Evolutionary conservation across 2,113 vertebrate species (phyloP).

Genomic region (human (Homo sapiens)): GRCh38 chr19:19420501-19421000

Average conservation of each 20-base stretch:
- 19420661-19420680: neutral
- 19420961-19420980: neutral
- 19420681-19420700: neutral
- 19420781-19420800: neutral
- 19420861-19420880: slow-evolving; percentile 8
- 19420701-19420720: neutral
- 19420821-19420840: neutral
- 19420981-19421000: neutral
- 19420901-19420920: neutral
- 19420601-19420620: too few species aligned
- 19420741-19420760: neutral
- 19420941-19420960: neutral
- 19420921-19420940: slow-evolving; percentile 40
- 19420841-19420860: slow-evolving; percentile 42
- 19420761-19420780: neutral
- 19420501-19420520: too few species aligned
- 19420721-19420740: neutral
- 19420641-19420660: neutral
- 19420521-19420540: too few species aligned
- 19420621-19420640: neutral
- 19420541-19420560: too few species aligned
- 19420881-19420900: neutral
- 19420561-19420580: too few species aligned
- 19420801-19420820: neutral
- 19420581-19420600: too few species aligned